Percentiles rank a stretch among this genome's conserved stretches.
Evolutionary conservation across 2,888 invertebrate species (phyloP).

Genomic region (Neria commutata): DNA sequence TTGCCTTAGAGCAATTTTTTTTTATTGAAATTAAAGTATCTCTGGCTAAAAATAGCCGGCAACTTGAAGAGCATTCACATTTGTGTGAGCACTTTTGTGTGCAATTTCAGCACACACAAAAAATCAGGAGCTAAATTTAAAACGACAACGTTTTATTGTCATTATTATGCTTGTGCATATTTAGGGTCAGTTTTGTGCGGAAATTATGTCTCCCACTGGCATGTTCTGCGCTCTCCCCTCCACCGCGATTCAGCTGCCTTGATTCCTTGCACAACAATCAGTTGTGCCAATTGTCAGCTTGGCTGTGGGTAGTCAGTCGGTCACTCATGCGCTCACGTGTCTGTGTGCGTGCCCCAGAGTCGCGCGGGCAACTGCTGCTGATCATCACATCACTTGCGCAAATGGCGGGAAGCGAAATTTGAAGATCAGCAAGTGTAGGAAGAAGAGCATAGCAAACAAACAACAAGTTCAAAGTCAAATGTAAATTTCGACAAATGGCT

Average conservation of each 20-base stretch:
- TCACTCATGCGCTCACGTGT: not conserved
- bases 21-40: not conserved
- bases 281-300: not conserved
- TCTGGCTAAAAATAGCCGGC: conserved; percentile 7
- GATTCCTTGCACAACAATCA: no score
- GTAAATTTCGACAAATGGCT: conserved; percentile 21
- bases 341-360: not conserved
- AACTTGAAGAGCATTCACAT: no score
- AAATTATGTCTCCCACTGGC: not conserved
- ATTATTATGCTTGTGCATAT: not conserved
- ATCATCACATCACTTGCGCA: no score
- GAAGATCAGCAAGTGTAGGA: not conserved
- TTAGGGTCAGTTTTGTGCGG: not conserved
- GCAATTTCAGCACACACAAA: not conserved
- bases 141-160: not conserved
- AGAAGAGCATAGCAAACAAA: not conserved
- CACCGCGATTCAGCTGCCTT: not conserved
- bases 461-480: conserved; percentile 40
- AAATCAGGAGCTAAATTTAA: conserved; percentile 16
- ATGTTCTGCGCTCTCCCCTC: not conserved
- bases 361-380: no score
- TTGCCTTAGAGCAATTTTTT: conserved; percentile 1
- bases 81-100: no score
- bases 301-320: no score
- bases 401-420: no score